Percentiles rank a stretch among this genome's conserved stretches.
These are phyloP conservation scores for Setophaga coronata DNA, from an alignment of 2,113 vertebrate species.

Conservation along the genomic window DNA sequence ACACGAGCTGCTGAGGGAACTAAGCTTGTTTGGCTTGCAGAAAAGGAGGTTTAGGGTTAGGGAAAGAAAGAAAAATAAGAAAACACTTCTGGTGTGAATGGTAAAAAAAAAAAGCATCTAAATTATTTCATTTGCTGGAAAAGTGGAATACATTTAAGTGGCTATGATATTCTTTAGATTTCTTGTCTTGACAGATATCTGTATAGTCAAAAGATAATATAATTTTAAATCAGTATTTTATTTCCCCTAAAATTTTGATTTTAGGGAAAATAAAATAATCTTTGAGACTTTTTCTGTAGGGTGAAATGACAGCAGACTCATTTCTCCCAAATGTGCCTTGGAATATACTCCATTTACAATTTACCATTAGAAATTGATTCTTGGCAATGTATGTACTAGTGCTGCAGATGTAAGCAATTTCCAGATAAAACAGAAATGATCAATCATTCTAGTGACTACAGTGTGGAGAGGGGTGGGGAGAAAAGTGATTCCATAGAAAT, in stretches of 20 bases:
- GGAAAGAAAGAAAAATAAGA: not conserved
- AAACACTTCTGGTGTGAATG: not conserved
- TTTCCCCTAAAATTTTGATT: not conserved
- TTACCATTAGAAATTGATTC: not conserved
- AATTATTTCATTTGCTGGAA: not conserved
- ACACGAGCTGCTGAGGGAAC: too few relatives aligned
- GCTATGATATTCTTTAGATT: not conserved
- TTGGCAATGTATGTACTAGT: not conserved
- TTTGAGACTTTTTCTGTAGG: not conserved
- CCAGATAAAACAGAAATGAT: not conserved
- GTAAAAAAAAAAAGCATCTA: not conserved
- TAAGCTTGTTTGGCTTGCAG: not conserved
- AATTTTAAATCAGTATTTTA: not conserved
- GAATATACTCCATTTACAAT: not conserved
- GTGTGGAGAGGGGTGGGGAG: not conserved
- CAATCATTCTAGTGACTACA: not conserved
- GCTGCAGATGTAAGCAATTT: constrained; percentile 7
- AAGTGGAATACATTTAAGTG: not conserved
- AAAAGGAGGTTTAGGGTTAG: not conserved
- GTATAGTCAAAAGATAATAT: not conserved
- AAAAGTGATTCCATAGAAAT: not conserved
- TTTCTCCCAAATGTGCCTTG: not conserved
- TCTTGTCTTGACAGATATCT: not conserved
- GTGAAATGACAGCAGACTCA: not conserved
- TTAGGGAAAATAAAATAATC: not conserved